A percentile compares a stretch with the other conserved stretches of the same genome.
phyloP scores from a whole-genome alignment of 2,888 invertebrate genomes.

The Priocnemis perturbator region DNA sequence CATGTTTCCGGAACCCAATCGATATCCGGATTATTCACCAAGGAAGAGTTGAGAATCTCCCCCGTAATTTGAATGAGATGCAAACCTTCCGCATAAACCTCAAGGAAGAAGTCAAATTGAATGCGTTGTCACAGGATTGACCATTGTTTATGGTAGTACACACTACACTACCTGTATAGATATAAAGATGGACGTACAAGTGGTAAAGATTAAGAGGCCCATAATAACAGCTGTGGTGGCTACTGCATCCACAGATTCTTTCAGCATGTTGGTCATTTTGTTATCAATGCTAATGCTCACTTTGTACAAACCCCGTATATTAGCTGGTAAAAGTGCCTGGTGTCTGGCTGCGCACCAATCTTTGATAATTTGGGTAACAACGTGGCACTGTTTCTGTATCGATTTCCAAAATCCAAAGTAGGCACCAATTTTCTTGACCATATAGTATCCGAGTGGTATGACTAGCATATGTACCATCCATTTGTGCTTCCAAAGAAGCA shows the following conservation, averaged over 20 bases:
- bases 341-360: conserved; percentile 82
- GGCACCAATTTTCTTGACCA: conserved; percentile 77
- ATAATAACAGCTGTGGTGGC: conserved; percentile 91
- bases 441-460: conserved; percentile 85
- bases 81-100: conserved; percentile 96
- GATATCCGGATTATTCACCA: conserved; percentile 92
- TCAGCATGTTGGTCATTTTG: conserved; percentile 80
- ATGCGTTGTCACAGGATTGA: background rate
- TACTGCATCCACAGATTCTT: conserved; percentile 89
- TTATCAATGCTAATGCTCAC: conserved; percentile 81
- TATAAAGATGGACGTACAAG: conserved; percentile 88
- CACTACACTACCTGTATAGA: conserved; percentile 83
- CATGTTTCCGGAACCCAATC: conserved; percentile 86
- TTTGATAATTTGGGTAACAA: conserved; percentile 73
- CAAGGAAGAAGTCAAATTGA: conserved; percentile 7
- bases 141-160: background rate
- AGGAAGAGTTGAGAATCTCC: conserved; percentile 91
- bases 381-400: conserved; percentile 69
- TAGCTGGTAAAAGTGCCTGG: conserved; percentile 84
- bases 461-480: conserved; percentile 88
- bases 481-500: conserved; percentile 90
- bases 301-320: conserved; percentile 86
- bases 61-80: conserved; percentile 92
- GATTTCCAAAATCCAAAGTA: conserved; percentile 75
- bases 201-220: conserved; percentile 87